phyloP scores from a whole-genome alignment of 2,888 invertebrate genomes.

The Polymixis lichenea region DNA sequence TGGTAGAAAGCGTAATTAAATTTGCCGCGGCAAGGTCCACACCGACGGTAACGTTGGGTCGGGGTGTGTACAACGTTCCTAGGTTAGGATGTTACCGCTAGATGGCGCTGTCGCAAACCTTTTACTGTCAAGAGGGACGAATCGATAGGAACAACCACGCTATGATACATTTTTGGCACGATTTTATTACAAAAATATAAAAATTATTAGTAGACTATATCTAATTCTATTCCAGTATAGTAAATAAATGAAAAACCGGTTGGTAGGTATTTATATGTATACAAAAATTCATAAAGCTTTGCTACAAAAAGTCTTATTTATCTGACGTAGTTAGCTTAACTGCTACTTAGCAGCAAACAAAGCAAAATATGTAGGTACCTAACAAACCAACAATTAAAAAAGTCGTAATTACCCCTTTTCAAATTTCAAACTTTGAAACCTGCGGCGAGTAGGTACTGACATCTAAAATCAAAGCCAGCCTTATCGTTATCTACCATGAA shows the following conservation, averaged over 20 bases:
- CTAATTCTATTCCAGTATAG: background rate
- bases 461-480: conserved; percentile 23
- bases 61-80: background rate
- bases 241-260: background rate
- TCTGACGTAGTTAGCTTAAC: background rate
- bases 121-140: background rate
- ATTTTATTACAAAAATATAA: background rate
- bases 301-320: too few species aligned
- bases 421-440: background rate
- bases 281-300: background rate
- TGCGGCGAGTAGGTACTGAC: background rate
- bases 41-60: background rate
- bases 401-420: background rate
- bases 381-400: background rate
- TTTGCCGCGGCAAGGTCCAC: fast-evolving
- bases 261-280: too few species aligned
- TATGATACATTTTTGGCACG: background rate
- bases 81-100: background rate
- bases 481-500: conserved; percentile 33
- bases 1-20: background rate
- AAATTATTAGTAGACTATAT: background rate
- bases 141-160: background rate
- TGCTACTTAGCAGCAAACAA: background rate
- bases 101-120: conserved; percentile 53
- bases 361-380: background rate